A percentile compares a stretch with the other conserved stretches of the same genome.
Evolutionary conservation across 1,140 invertebrate species (phyloP).

Genomic region (Euwallacea fornicatus): DNA sequence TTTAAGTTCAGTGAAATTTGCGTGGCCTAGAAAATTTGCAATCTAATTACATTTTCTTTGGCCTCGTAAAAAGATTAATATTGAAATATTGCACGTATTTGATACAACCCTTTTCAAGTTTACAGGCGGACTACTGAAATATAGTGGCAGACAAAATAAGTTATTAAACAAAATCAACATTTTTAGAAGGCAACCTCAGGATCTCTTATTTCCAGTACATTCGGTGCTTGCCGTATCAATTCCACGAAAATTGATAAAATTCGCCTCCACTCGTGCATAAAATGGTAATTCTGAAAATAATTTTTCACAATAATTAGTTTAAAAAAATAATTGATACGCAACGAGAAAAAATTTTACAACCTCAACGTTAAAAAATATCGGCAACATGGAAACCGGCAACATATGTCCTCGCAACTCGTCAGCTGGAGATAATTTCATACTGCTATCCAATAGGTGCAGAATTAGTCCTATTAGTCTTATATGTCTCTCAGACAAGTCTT

Average conservation of each 20-base stretch:
- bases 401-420: conserved; percentile 56
- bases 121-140: no score
- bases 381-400: conserved; percentile 54
- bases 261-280: conserved; percentile 48
- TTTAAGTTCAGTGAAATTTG: no score
- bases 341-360: conserved; percentile 41
- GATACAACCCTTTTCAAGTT: neutral
- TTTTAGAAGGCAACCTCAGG: neutral
- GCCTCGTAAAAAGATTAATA: no score
- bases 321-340: no score
- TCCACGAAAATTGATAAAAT: conserved; percentile 50
- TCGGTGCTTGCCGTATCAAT: conserved; percentile 46
- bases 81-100: no score
- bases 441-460: conserved; percentile 53
- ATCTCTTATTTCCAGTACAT: neutral
- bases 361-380: conserved; percentile 56
- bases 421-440: conserved; percentile 52
- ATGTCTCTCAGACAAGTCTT: conserved; percentile 54
- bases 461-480: conserved; percentile 50
- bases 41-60: no score
- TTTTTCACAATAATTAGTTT: no score
- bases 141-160: no score
- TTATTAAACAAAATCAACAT: no score
- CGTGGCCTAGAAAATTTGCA: no score
- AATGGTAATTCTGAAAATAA: conserved; percentile 46